phyloP scores from a whole-genome alignment of 2,113 vertebrate species.

The Merops nubicus region DNA sequence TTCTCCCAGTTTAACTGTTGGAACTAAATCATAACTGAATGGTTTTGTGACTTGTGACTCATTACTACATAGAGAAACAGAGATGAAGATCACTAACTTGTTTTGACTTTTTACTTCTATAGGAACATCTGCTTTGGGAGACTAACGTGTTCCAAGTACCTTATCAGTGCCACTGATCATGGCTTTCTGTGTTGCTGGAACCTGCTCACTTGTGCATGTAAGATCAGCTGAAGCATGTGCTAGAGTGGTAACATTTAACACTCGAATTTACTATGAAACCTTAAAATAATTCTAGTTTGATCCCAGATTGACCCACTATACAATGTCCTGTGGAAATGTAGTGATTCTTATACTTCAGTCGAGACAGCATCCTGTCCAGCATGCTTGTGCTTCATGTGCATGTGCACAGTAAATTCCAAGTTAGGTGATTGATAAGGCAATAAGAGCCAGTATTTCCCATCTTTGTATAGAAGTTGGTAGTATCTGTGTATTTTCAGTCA shows the following conservation, averaged over 20 bases:
- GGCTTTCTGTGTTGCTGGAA: conserved; percentile 95
- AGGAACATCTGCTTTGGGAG: conserved; percentile 93
- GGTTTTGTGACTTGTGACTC: not conserved
- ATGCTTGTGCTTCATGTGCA: not conserved
- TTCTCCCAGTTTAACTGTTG: not conserved
- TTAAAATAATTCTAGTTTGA: not conserved
- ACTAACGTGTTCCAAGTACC: conserved; percentile 90
- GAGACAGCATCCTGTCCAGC: not conserved
- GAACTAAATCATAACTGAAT: not conserved
- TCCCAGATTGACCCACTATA: not conserved
- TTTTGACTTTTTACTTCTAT: conserved; percentile 47
- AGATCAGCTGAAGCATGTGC: conserved; percentile 45
- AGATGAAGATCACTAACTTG: not conserved
- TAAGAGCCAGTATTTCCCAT: not conserved
- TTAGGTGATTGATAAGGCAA: not conserved
- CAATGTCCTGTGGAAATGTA: not conserved
- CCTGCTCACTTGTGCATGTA: conserved; percentile 91
- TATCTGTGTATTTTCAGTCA: not conserved
- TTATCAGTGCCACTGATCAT: conserved; percentile 83
- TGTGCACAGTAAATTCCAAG: not conserved
- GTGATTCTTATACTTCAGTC: not conserved
- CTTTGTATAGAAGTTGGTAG: not conserved
- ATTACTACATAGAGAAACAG: not conserved
- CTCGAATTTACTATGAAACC: not conserved
- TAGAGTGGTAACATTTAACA: not conserved